Base-by-base conservation (phyloP, 1,140 invertebrate species). In the Marisa cornuarietis region DNA sequence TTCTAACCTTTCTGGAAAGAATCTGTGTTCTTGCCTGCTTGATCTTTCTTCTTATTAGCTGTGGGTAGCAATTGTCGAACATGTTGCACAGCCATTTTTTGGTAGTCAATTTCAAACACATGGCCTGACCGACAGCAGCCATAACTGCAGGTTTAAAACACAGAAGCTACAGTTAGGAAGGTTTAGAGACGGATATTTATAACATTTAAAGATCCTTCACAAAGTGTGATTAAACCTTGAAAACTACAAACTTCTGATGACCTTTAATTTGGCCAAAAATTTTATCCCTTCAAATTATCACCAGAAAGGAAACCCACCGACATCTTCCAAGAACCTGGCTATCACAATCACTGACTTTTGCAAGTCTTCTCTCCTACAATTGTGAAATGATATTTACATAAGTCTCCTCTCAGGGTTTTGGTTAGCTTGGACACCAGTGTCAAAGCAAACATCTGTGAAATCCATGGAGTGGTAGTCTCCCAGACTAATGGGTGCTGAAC, bases 381-480 rank as follows among this genome's bases (percentile, higher is more conserved):
- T 58, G 8, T 58, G 3, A 3, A 58, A 58, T 58, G 54, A 58
- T 51, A 86, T 88, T 83, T 81, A 90, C 89, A 90, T 81, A n/a
- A 87, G 61, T 79, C 85, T 85, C 58, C 88, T 87, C 22, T 85
- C 83, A 66, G 88, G 87, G 71, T 90, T 87, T 73, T 82, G 84
- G 62, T 81, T 83, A 14, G 85, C 72, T 73, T 88, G 86, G 81
- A 85, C 85, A 68, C 87, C 86, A 18, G 86, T 85, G 78, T 90
- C 88, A 81, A 90, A 90, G 71, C 87, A 88, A 68, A 90, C 80
- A 81, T 91, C 90, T 24, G 89, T 90, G 80, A 91, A 91, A 73
- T 91, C 90, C 86, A 90, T 89, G 26, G 75, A 81, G 77, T 90
- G 87, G 79, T 90, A 87, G 66, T 90, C 89, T 24, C 85, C 88